Evolutionary conservation across 2,888 invertebrate species (phyloP), one percentile per base, ranked within the genome.

Genomic region (Strigamia transsilvanica): DNA sequence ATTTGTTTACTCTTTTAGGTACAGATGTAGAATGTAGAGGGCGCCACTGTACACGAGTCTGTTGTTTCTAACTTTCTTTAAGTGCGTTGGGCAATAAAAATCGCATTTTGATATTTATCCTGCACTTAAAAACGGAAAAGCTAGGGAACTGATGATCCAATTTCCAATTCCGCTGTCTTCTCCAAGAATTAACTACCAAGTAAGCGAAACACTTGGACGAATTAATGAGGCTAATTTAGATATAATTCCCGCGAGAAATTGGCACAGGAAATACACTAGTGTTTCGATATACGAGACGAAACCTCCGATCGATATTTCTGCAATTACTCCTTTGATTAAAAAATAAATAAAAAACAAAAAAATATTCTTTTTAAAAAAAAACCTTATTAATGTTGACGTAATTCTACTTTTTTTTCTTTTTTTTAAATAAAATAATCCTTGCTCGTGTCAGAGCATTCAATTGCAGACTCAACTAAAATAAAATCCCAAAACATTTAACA

Each of bases 161-260:
- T 56, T 56, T 56, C n/a, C 56, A 56, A 56, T 56, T 56, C 56
- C 56, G 56, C 18, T 18, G 56, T 56, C 56, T 56, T 18, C 18
- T 18, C 6, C 7, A 18, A 56, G 56, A n/a, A 56, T 18, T 56
- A 56, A 56, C 18, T 56, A 56, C 56, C 56, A 56, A 15, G 56
- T 56, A 56, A 56, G 56, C 56, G 56, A 56, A 56, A 56, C 56
- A 56, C n/a, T 56, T 56, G 56, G 21, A 18, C 2, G 56, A 56
- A 56, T 56, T 56, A 56, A 56, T 21, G 56, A 56, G 56, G n/a
- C 56, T 56, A 56, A 56, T 56, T 56, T 56, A n/a, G 56, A 56
- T 56, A 56, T 56, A 56, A 18, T 56, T 56, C 56, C 56, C 56
- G 56, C 18, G 56, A 56, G 56, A 56, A n/a, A 56, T 56, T 46